Percentiles rank a stretch among this genome's conserved stretches.
Conservation (phyloP, 2,888 invertebrate species). For the Fragum sueziense region DNA sequence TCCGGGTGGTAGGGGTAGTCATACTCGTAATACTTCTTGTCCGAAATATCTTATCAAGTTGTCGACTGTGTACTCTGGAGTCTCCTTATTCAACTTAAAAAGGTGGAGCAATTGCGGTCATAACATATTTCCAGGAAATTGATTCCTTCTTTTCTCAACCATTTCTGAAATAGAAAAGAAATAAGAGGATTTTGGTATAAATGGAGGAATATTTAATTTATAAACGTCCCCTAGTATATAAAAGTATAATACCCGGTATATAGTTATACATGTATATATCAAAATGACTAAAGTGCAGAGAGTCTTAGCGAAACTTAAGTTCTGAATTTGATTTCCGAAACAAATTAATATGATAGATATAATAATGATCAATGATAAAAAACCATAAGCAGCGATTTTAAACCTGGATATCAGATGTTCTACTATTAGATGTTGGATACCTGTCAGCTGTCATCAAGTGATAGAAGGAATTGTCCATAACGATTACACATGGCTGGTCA, state of each 20-base stretch:
- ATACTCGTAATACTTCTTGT: conserved; percentile 25
- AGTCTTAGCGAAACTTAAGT: not conserved
- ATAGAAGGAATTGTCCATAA: too few relatives aligned
- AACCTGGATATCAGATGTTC: too few relatives aligned
- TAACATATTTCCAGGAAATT: conserved; percentile 5
- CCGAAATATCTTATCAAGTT: conserved; percentile 11
- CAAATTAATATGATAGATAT: too few relatives aligned
- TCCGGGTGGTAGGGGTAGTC: conserved; percentile 30
- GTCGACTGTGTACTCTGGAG: conserved; percentile 20
- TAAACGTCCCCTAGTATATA: too few relatives aligned
- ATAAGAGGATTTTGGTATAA: not conserved
- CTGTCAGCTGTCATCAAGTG: too few relatives aligned
- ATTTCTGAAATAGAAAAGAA: conserved; percentile 16
- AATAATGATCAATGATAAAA: too few relatives aligned
- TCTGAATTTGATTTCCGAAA: too few relatives aligned
- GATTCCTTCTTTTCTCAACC: not conserved
- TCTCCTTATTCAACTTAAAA: not conserved
- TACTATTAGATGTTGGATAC: too few relatives aligned
- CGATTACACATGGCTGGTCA: too few relatives aligned
- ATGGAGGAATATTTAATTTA: not conserved
- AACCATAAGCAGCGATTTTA: too few relatives aligned
- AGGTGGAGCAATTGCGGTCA: conserved; percentile 14
- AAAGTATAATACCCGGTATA: too few relatives aligned
- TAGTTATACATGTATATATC: too few relatives aligned
- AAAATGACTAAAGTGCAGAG: not conserved